phyloP scores from a whole-genome alignment of 1,140 invertebrate species.

The Drosophila bipectinata region DNA sequence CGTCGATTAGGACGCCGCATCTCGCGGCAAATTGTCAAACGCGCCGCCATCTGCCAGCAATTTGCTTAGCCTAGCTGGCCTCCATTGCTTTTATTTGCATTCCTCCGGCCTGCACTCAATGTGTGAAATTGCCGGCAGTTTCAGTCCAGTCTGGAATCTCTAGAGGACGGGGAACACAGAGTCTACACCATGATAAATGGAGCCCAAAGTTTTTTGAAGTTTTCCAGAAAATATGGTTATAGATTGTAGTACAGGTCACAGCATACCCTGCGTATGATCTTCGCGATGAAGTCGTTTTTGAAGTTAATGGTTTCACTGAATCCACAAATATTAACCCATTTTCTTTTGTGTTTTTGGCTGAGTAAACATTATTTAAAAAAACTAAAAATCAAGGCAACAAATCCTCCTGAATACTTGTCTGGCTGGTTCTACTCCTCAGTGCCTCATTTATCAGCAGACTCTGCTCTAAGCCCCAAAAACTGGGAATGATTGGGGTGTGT shows the following conservation, averaged over 20 bases:
- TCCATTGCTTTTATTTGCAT: slow-evolving; percentile 30
- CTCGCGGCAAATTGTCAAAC: slow-evolving; percentile 52
- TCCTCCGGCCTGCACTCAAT: slow-evolving; percentile 36
- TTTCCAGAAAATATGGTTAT: slow-evolving; percentile 5
- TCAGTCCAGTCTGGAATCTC: not conserved
- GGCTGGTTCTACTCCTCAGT: too few relatives aligned
- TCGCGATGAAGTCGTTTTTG: slow-evolving; percentile 15
- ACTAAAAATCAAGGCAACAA: not conserved
- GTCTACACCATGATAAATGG: slow-evolving; percentile 26
- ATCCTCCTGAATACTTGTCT: not conserved
- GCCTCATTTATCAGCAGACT: not conserved
- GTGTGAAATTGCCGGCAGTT: slow-evolving; percentile 47
- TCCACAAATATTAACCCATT: slow-evolving; percentile 27
- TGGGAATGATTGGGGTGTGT: slow-evolving; percentile 5
- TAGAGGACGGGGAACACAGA: not conserved
- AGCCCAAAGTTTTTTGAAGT: slow-evolving; percentile 24
- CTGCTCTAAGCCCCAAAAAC: slow-evolving; percentile 21
- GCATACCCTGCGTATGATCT: not conserved
- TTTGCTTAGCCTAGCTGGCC: slow-evolving; percentile 25
- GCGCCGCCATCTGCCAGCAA: slow-evolving; percentile 46
- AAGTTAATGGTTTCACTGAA: slow-evolving; percentile 21
- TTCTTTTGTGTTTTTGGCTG: not conserved
- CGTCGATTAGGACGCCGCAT: slow-evolving; percentile 30
- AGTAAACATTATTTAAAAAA: slow-evolving; percentile 6
- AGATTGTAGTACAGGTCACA: not conserved